Evolutionary conservation across 2,113 vertebrate species (phyloP), one percentile per base, ranked within the genome.

Genomic region (Gymnocephalus cernua): DNA sequence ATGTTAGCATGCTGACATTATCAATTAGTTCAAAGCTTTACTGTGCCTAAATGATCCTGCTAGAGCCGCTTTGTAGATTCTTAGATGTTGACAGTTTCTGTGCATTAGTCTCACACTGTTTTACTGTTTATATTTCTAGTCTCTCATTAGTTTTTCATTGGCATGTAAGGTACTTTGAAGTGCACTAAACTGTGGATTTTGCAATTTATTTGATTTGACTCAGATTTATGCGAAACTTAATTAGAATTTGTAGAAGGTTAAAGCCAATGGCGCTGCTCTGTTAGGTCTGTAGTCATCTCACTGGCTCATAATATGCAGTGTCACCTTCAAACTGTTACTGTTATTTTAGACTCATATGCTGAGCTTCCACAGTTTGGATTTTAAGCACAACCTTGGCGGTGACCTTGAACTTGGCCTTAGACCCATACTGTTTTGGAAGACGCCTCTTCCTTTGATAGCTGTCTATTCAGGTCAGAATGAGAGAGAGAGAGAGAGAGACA

Each of bases 381-480:
- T 72, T 35, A 61, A 79, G 25, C 44, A 50, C 70, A 79, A 41
- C 62, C 65, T 48, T 53, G 76, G 76, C 72, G 64, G 63, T 77
- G 74, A 87, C 79, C 79, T 69, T 87, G 76, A 85, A 86, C 86
- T 89, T 87, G 84, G 85, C 77, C 83, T 86, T 81, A 23, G 66
- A 81, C 83, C 84, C 61, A 59, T 77, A 85, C 15, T 85, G 74
- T 80, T 62, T 80, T 51, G 66, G 67, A 88, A 86, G 78, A 83
- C 38, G 29, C 83, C 74, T 84, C 79, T 68, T 86, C 77, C 86
- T 90, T 92, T 92, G 84, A 91, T 91, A 79, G 79, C 57, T 89
- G 74, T 88, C 90, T 88, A 92, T 91, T 92, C 81, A 87, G 89
- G 85, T 92, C 87, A 83, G 80, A 87, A 41, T 65, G 62, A 79